Conservation (phyloP, 2,888 invertebrate species). For the Pasiphila rectangulata region DNA sequence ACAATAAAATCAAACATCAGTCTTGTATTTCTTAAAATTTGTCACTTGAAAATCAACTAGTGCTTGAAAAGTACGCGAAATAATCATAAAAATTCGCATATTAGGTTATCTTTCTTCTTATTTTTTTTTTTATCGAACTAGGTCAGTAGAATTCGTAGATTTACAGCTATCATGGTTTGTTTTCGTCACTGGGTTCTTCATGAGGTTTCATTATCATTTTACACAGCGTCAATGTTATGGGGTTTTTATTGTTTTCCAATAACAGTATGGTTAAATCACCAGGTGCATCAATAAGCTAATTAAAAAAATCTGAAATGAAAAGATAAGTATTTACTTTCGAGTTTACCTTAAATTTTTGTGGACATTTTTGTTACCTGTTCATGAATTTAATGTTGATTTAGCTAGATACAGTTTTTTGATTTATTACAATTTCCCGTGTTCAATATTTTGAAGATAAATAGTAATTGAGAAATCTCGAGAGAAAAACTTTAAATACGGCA, state of each 20-base stretch:
- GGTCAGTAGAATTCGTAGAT: slow-evolving; percentile 40
- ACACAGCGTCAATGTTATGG: slow-evolving; percentile 18
- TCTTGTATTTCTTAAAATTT: not conserved
- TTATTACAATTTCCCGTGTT: slow-evolving; percentile 1
- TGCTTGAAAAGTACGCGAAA: slow-evolving; percentile 36
- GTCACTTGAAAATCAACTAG: slow-evolving; percentile 28
- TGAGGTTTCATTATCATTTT: slow-evolving; percentile 41
- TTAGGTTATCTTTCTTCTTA: slow-evolving; percentile 34
- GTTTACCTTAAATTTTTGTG: no score
- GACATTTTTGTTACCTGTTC: no score
- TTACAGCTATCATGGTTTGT: slow-evolving; percentile 46
- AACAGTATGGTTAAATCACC: no score
- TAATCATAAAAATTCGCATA: slow-evolving; percentile 35
- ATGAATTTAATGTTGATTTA: not conserved
- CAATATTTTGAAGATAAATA: not conserved
- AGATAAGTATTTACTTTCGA: no score
- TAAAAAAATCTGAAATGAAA: not conserved
- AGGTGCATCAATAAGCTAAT: not conserved
- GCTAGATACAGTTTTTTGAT: not conserved
- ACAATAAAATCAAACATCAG: not conserved
- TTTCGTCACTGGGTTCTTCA: slow-evolving; percentile 49
- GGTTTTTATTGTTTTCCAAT: slow-evolving; percentile 36
- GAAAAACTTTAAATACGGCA: not conserved
- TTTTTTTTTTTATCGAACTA: slow-evolving; percentile 18
- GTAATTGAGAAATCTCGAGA: not conserved